Evolutionary conservation across 2,113 vertebrate genomes (phyloP), one percentile per base, ranked within the genome.

Genomic region (Camelus dromedarius): DNA sequence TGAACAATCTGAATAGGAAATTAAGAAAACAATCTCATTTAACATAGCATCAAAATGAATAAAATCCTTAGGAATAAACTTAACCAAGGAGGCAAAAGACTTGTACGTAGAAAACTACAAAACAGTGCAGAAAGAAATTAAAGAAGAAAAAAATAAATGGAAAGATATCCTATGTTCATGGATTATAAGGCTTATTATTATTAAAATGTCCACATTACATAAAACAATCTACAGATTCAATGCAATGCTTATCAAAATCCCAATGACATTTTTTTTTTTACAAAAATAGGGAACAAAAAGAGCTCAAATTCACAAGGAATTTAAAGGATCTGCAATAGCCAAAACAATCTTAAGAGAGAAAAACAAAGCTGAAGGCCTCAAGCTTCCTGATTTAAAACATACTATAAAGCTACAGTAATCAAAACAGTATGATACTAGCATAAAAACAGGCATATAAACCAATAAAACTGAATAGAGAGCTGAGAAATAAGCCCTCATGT

Each of bases 61-160:
- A 32, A 66, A 90, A 85, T 90, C 35, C 18, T 58, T 81, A 72
- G 56, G 46, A 58, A 62, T 85, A 72, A 73, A 75, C 19, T 89
- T 89, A 69, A 60, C 16, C 35, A 66, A 93, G 20, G 19, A 86
- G 15, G 52, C 20, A 38, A 95, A 82, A 54, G 64, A 64, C 13
- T 54, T 85, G 82, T 64, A 82, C 32, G 72, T 18, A 50, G 28
- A 85, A 91, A 91, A 80, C 30, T 86, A 19, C n/a, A 66, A 73
- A 94, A 66, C 11, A 56, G 7, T 86, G 54, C 11, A 80, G 56
- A 81, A 87, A 87, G 73, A 87, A 87, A 94, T 67, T 35, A 72
- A 81, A 86, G 72, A 77, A 77, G 22, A 72, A 42, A 80, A 32
- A 79, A 79, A 79, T 48, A 84, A 64, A 66, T 64, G 24, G 54